phyloP scores from a whole-genome alignment of 1,140 invertebrate genomes.

The Neodiprion fabricii region DNA sequence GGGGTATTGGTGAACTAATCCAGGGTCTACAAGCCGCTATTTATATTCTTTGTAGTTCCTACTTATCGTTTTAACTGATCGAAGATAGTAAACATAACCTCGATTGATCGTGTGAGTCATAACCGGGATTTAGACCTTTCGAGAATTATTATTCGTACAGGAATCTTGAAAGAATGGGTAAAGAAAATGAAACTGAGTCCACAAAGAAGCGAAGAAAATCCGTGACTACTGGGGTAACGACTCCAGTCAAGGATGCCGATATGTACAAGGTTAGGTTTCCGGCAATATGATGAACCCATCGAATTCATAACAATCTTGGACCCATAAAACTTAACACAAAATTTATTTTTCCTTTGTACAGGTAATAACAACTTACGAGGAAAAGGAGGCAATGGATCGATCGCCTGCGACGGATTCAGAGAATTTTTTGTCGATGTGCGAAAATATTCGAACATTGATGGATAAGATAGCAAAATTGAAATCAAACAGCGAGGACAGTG shows the following conservation, averaged over 20 bases:
- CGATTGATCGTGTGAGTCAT: background rate
- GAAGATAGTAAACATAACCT: background rate
- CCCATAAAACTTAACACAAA: background rate
- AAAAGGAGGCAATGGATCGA: constrained; percentile 72
- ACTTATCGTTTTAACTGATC: no score
- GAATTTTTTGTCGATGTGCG: constrained; percentile 73
- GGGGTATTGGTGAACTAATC: no score
- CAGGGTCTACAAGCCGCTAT: no score
- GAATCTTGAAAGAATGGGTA: constrained; percentile 43
- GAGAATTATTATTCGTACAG: no score
- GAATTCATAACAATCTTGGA: background rate
- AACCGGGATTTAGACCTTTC: no score
- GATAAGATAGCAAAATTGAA: constrained; percentile 72
- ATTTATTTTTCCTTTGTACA: constrained; percentile 42
- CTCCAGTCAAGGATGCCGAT: constrained; percentile 43
- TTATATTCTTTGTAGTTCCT: no score
- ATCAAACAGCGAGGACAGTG: constrained; percentile 60
- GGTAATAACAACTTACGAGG: constrained; percentile 74
- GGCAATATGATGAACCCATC: background rate
- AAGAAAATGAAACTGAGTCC: constrained; percentile 46
- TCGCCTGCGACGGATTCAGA: constrained; percentile 71
- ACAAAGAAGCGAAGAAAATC: constrained; percentile 49
- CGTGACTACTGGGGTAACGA: constrained; percentile 27
- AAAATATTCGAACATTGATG: constrained; percentile 71
- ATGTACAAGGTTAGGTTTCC: constrained; percentile 52